These are phyloP conservation scores for Phoeniculus purpureus DNA, from an alignment of 2,797 vertebrate genomes.

Conservation along the genomic window DNA sequence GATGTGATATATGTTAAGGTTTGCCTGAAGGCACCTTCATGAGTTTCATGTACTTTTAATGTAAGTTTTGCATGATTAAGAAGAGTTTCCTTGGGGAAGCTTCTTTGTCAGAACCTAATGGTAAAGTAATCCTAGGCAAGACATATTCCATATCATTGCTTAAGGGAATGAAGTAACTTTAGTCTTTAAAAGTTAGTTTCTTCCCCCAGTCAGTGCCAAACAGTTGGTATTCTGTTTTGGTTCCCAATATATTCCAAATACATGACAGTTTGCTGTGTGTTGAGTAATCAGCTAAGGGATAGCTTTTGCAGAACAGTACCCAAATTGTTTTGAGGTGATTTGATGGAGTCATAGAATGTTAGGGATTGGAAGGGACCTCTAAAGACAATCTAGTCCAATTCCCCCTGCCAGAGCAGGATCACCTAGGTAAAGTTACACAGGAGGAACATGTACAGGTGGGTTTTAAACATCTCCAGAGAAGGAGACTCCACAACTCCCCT, in stretches of 20 bases:
- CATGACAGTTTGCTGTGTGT: background rate
- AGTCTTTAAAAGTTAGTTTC: background rate
- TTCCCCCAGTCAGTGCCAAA: background rate
- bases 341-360: background rate
- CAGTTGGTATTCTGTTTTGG: background rate
- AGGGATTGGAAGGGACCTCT: no score
- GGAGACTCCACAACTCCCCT: no score
- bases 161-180: background rate
- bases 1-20: background rate
- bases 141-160: background rate
- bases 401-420: no score
- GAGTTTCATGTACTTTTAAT: background rate
- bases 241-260: background rate
- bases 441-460: no score
- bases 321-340: background rate
- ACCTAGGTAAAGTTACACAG: no score
- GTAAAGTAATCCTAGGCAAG: background rate
- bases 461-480: no score
- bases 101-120: background rate
- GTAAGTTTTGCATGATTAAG: background rate
- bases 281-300: background rate
- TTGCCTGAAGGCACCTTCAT: background rate
- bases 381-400: no score
- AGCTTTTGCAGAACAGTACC: background rate
- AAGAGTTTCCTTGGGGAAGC: background rate